A percentile compares a stretch with the other conserved stretches of the same genome.
phyloP scores from a whole-genome alignment of 2,113 vertebrate species.

The Dipodomys stephensi region DNA sequence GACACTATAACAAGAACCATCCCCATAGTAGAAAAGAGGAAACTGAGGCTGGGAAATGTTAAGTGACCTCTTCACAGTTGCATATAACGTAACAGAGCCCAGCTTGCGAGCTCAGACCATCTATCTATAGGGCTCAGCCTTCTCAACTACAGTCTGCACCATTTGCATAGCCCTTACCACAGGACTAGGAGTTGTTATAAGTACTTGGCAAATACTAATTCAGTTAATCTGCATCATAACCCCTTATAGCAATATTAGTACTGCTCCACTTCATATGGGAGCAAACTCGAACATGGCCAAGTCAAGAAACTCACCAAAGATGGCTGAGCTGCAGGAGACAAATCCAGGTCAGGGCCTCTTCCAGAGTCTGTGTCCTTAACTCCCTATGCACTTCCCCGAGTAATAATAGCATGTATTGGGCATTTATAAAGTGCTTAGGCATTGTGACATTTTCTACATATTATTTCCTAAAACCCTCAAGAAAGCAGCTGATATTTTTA shows the following conservation, averaged over 20 bases:
- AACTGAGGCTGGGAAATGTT: neutral
- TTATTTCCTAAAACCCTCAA: constrained; percentile 29
- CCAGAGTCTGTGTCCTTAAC: neutral
- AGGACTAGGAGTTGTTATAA: neutral
- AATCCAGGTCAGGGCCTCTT: neutral
- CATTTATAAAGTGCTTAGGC: neutral
- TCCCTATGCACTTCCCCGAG: neutral
- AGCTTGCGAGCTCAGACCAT: neutral
- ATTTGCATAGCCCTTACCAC: neutral
- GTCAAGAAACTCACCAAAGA: neutral
- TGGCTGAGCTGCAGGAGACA: neutral
- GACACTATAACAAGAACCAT: neutral
- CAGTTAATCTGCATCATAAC: neutral
- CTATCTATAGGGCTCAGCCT: neutral
- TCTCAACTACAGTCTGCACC: neutral
- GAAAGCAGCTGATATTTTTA: neutral
- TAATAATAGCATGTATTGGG: neutral
- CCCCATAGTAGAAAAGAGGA: neutral
- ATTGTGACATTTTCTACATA: neutral
- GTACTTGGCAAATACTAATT: constrained; percentile 27
- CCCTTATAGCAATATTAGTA: neutral
- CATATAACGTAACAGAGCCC: neutral
- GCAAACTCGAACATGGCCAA: neutral
- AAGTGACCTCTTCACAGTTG: neutral
- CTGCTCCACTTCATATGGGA: neutral